Evolutionary conservation across 2,797 vertebrate genomes (phyloP).

Genomic region (Acestrorhynchus altus): DNA sequence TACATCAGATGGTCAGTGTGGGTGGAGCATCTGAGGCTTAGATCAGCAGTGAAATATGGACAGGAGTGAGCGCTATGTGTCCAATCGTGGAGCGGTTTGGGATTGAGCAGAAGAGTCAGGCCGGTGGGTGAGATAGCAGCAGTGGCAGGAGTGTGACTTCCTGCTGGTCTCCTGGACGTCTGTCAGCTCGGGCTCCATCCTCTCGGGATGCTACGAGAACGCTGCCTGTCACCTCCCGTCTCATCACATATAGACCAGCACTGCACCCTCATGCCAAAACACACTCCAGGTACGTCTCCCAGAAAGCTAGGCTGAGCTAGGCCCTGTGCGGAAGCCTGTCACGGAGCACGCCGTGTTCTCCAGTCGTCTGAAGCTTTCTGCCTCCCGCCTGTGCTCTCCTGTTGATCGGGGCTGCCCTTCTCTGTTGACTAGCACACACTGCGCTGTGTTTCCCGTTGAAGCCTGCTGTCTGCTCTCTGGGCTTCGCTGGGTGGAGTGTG

Average conservation of each 20-base stretch:
- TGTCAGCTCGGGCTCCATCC: constrained; percentile 50
- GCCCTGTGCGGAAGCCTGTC: constrained; percentile 46
- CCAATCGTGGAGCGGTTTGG: neutral
- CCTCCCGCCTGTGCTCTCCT: constrained; percentile 7
- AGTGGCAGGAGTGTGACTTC: constrained; percentile 35
- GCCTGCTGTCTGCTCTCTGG: constrained; percentile 22
- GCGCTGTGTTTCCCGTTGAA: constrained; percentile 11
- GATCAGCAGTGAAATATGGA: neutral
- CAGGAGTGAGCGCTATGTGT: neutral
- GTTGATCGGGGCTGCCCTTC: constrained; percentile 25
- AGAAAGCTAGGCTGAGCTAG: constrained; percentile 34
- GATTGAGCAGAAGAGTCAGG: constrained; percentile 1
- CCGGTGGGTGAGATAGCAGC: constrained; percentile 16
- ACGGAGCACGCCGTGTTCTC: constrained; percentile 31
- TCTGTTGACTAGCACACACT: constrained; percentile 1
- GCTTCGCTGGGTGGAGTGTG: constrained; percentile 14
- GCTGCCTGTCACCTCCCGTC: constrained; percentile 63
- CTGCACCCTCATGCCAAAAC: constrained; percentile 14
- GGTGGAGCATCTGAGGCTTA: neutral
- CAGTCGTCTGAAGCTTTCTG: constrained; percentile 43
- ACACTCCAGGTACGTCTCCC: constrained; percentile 38
- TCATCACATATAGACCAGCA: constrained; percentile 30
- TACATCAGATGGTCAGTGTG: neutral
- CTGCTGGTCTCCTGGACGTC: constrained; percentile 42
- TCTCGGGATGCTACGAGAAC: constrained; percentile 51